Evolutionary conservation across 2,888 invertebrate genomes (phyloP).

Genomic region (Epistrophe eligans): DNA sequence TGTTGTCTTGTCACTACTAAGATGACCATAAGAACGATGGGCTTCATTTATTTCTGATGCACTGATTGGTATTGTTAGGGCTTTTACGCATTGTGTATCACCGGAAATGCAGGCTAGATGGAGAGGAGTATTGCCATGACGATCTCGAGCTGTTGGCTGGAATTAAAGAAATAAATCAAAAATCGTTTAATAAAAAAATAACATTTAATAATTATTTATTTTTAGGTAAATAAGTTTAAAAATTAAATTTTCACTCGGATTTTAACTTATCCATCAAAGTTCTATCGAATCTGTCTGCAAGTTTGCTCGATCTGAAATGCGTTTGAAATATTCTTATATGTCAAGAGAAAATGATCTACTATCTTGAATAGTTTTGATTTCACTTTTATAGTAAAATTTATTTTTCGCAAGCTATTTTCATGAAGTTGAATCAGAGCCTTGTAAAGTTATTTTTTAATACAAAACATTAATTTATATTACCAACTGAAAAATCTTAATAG

Average conservation of each 20-base stretch:
- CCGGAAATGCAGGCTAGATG: conserved; percentile 92
- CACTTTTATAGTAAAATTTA: too few species aligned
- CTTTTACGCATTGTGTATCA: conserved; percentile 89
- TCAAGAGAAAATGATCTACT: too few species aligned
- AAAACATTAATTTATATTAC: too few species aligned
- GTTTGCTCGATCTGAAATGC: too few species aligned
- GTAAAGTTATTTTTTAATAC: too few species aligned
- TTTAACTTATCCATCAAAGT: too few species aligned
- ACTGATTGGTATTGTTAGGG: conserved; percentile 88
- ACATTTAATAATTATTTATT: not conserved
- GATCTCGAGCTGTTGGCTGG: conserved; percentile 87
- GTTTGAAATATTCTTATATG: too few species aligned
- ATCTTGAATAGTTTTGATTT: too few species aligned
- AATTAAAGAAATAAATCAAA: not conserved
- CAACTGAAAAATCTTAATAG: too few species aligned
- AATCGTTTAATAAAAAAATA: not conserved
- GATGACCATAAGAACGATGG: conserved; percentile 82
- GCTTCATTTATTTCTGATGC: conserved; percentile 84
- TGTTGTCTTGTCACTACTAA: conserved; percentile 81
- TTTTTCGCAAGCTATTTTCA: too few species aligned
- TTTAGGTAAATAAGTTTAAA: not conserved
- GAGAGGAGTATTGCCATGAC: conserved; percentile 92
- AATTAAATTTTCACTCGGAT: not conserved
- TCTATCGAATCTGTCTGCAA: too few species aligned
- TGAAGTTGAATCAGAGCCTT: too few species aligned